These are phyloP conservation scores for Hippocampus mohnikei DNA, from an alignment of 2,113 vertebrate genomes.

Conservation along the genomic window DNA sequence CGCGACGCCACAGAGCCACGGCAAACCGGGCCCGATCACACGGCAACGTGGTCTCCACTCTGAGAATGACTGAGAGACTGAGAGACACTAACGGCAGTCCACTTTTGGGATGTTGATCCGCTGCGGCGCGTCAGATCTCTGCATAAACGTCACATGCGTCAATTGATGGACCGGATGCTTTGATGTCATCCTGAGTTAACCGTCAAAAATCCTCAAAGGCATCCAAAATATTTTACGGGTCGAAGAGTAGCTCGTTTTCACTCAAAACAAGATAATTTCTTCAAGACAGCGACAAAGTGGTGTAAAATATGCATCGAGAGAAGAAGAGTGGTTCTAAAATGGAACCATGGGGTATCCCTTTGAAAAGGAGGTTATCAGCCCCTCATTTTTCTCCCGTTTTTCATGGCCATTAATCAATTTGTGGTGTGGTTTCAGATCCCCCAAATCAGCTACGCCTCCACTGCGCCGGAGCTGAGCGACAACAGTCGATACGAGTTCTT, in stretches of 20 bases:
- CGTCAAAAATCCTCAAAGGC: too few relatives aligned
- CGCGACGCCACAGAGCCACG: conserved; percentile 17
- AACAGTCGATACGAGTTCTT: conserved; percentile 86
- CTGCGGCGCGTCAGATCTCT: conserved; percentile 10
- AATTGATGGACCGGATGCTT: not conserved
- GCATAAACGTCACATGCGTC: conserved; percentile 5
- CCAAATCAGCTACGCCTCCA: conserved; percentile 91
- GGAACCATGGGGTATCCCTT: not conserved
- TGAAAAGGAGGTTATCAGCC: not conserved
- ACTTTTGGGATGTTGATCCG: conserved; percentile 33
- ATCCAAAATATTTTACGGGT: not conserved
- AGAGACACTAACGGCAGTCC: conserved; percentile 23
- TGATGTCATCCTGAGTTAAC: not conserved
- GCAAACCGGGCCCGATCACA: conserved; percentile 11
- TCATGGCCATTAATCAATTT: conserved; percentile 26
- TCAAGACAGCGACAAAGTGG: not conserved
- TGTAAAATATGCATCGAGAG: not conserved
- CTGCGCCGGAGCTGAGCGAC: conserved; percentile 85
- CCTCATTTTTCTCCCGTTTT: conserved; percentile 13
- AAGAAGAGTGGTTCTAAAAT: not conserved
- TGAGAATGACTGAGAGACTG: conserved; percentile 34
- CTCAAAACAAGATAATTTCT: too few relatives aligned
- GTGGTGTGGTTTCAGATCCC: conserved; percentile 72
- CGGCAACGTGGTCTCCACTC: conserved; percentile 19
- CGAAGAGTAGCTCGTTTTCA: too few relatives aligned